Evolutionary conservation across 1,140 invertebrate genomes (phyloP), one percentile per base, ranked within the genome.

Genomic region (Sogatella furcifera): DNA sequence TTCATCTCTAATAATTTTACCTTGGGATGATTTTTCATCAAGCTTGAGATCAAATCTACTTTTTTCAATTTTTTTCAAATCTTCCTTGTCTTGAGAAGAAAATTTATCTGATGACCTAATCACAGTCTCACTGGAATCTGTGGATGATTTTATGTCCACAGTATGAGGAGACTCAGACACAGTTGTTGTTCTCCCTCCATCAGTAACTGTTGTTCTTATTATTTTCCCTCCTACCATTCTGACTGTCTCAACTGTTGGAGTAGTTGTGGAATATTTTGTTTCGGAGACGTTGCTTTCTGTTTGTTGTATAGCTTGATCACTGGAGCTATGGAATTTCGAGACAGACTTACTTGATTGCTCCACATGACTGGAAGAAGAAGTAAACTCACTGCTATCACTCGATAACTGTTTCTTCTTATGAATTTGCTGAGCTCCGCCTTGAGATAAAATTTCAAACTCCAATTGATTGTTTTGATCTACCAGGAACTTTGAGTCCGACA

Each of bases 221-320:
- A 60, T n/a, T 28, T 60, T 60, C 15, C 59, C 59, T 13, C 60
- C 63, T 5, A 64, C 54, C 59, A 64, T 64, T 55, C 55, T 61
- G 8, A 62, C 59, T 41, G 56, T 46, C 21, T 62, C 61, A n/a
- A 41, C 17, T 56, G 54, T 61, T 17, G 55, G 46, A 9, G 10
- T 9, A 10, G 31, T 42, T 2, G n/a, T 31, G 42, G 31, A 21
- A 21, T 14, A 41, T 13, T 15, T 22, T 31, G 52, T 22, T 17
- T n/a, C 17, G 14, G 34, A 11, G 2, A 11, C 9, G 5, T 13
- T 38, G 11, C 34, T 13, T 13, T 9, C 34, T 38, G 34, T 38
- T 38, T 38, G 24, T 10, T 15, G 1, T 4, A 22, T 9, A 60
- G 15, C n/a, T 5, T 54, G 5, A 49, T 19, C 14, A 17, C 14